Evolutionary conservation across 2,888 invertebrate species (phyloP), one percentile per base, ranked within the genome.

Genomic region (Cephalotes varians): DNA sequence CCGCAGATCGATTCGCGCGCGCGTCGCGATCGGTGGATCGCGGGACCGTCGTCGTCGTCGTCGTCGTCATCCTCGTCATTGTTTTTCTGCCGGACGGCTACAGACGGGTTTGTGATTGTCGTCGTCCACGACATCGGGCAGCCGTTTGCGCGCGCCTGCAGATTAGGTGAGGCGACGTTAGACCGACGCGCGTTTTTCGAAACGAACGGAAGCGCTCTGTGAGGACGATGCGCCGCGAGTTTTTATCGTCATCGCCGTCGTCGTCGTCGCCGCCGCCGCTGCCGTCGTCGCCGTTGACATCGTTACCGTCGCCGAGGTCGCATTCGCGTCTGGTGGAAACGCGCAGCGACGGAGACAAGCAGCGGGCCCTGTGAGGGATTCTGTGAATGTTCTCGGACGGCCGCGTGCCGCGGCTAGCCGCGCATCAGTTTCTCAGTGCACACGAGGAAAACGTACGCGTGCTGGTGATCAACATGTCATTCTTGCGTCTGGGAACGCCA

Each of bases 311-410:
- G 47, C 37, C 67, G 44, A 81, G 60, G 67, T 51, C n/a, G 67
- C 58, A 80, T 44, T 81, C 64, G 73, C 81, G 65, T 37, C 60
- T 84, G 64, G 86, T 87, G 87, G 81, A 87, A 73, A 85, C 71
- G 77, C 88, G 69, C 80, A 87, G 86, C 87, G 85, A 89, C 89
- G 86, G 88, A 86, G 86, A 88, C 86, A 56, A 82, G 87, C 84
- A 34, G 85, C 82, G 82, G 69, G 79, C 64, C 64, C 64, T 71
- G 84, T 86, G 82, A 82, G 69, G 77, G 72, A 12, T 81, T 44
- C 54, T 84, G 88, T 90, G 90, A 90, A 90, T 90, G 88, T 90
- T 90, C 85, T 87, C 90, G 83, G 87, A 90, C 88, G 85, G 88
- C 80, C 88, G 88, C 83, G 81, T 85, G 80, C 86, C 88, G 90